phyloP scores from a whole-genome alignment of 2,888 invertebrate genomes.

The Andrena bicolor region DNA sequence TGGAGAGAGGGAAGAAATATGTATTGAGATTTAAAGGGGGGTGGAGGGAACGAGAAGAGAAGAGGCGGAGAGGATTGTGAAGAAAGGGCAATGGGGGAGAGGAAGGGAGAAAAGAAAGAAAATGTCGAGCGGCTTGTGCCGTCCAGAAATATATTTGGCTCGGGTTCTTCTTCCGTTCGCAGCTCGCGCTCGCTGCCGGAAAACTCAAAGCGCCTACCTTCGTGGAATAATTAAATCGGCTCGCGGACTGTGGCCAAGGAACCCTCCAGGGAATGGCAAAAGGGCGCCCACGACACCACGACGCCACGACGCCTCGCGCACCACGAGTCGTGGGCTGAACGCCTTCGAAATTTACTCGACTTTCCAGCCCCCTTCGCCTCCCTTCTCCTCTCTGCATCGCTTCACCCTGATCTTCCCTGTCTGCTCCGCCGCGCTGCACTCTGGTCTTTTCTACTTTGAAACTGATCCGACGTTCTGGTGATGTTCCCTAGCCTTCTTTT shows the following conservation, averaged over 20 bases:
- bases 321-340: constrained; percentile 19
- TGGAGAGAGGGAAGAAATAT: background rate
- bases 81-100: background rate
- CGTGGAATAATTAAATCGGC: constrained; percentile 66
- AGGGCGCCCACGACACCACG: constrained; percentile 21
- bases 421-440: background rate
- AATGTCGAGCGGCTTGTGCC: constrained; percentile 56
- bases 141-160: constrained; percentile 77
- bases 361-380: constrained; percentile 2
- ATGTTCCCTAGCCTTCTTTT: no score
- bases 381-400: background rate
- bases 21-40: no score
- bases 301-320: constrained; percentile 1
- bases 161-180: constrained; percentile 70
- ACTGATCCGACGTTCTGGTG: no score
- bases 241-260: constrained; percentile 43
- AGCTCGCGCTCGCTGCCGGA: constrained; percentile 59
- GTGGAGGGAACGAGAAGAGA: background rate
- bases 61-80: background rate
- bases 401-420: no score
- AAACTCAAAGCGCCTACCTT: constrained; percentile 61
- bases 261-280: constrained; percentile 55
- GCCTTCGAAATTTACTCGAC: constrained; percentile 39
- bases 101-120: constrained; percentile 5
- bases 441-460: background rate